Conservation (phyloP, 1,140 invertebrate species). For the Metopolophium dirhodum region DNA sequence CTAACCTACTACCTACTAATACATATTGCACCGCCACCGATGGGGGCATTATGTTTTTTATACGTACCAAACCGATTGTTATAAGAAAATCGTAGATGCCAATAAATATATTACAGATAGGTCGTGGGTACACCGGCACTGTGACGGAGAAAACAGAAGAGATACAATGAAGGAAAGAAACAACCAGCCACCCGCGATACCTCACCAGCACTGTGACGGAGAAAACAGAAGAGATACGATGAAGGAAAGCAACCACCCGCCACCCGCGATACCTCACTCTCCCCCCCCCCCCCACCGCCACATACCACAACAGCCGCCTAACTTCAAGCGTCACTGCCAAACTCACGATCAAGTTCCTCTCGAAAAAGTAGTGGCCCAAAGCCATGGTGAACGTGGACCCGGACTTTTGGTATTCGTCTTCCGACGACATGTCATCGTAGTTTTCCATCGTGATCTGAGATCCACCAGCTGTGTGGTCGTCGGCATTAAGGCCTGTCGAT, state of each 20-base stretch:
- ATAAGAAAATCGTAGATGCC: too few relatives aligned
- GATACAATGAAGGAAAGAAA: background rate
- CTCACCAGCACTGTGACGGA: too few relatives aligned
- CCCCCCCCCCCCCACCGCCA: too few relatives aligned
- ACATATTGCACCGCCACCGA: too few relatives aligned
- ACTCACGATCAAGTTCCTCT: conserved; percentile 4
- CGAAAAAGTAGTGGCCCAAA: background rate
- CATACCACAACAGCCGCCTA: too few relatives aligned
- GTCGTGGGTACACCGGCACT: too few relatives aligned
- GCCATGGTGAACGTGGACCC: background rate
- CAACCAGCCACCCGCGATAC: too few relatives aligned
- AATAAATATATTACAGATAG: too few relatives aligned
- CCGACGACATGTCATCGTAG: background rate
- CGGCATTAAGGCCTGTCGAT: background rate
- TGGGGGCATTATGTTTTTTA: too few relatives aligned
- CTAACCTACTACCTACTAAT: too few relatives aligned
- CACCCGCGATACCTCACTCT: too few relatives aligned
- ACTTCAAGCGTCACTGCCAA: background rate
- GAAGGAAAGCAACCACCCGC: background rate
- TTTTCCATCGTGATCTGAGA: background rate
- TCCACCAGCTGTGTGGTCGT: background rate
- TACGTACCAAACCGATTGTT: too few relatives aligned
- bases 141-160: background rate
- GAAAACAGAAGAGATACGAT: background rate
- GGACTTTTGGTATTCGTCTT: background rate